These are phyloP conservation scores for Blastobasis adustella DNA, from an alignment of 2,888 invertebrate genomes.

Conservation along the genomic window DNA sequence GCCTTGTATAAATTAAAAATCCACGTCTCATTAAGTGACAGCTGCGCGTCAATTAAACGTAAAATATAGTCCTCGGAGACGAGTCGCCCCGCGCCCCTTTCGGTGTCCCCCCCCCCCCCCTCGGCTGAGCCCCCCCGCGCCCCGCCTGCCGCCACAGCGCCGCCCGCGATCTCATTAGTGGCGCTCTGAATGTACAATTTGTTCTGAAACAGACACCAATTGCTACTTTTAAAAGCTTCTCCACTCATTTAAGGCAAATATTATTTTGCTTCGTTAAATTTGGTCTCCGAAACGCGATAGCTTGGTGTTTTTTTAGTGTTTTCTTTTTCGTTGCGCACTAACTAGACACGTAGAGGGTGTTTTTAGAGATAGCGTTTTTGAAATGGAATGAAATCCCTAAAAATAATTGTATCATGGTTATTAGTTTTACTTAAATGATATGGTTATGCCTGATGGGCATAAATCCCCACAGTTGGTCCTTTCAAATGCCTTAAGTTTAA, in stretches of 20 bases:
- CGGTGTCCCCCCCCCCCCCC: slow-evolving; percentile 16
- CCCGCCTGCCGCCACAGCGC: slow-evolving; percentile 24
- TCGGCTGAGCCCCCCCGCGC: slow-evolving; percentile 20
- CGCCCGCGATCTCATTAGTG: slow-evolving; percentile 62
- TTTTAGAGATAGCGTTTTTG: too few relatives aligned
- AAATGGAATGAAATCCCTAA: too few relatives aligned
- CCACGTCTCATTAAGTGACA: slow-evolving; percentile 67
- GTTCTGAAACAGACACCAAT: slow-evolving; percentile 29
- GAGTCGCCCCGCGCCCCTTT: slow-evolving; percentile 15
- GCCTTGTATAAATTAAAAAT: slow-evolving; percentile 35
- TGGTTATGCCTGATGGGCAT: too few relatives aligned
- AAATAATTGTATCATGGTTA: too few relatives aligned
- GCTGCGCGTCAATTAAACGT: slow-evolving; percentile 71
- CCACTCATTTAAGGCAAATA: slow-evolving; percentile 47
- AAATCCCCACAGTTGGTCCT: too few relatives aligned
- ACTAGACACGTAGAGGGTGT: too few relatives aligned
- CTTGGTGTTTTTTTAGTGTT: too few relatives aligned
- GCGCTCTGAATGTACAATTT: slow-evolving; percentile 65
- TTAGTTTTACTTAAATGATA: too few relatives aligned
- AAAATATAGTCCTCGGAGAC: slow-evolving; percentile 66
- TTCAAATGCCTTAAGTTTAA: too few relatives aligned
- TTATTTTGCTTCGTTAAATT: slow-evolving; percentile 23
- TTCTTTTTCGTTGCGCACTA: too few relatives aligned
- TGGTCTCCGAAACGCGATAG: too few relatives aligned
- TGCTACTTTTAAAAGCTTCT: slow-evolving; percentile 57